phyloP scores from a whole-genome alignment of 2,797 vertebrate species.

The Myotis daubentonii region DNA sequence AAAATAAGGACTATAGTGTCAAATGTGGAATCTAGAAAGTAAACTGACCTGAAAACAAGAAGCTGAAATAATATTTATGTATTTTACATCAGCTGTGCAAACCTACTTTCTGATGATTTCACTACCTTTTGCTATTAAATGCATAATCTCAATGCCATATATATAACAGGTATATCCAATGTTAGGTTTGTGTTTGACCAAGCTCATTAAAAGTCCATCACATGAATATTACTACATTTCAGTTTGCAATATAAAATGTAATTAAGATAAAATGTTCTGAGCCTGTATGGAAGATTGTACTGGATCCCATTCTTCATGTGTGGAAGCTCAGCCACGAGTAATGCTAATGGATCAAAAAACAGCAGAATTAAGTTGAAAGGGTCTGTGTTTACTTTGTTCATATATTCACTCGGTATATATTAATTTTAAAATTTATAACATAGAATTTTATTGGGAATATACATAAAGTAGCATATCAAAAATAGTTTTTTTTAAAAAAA shows the following conservation, averaged over 20 bases:
- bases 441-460: not conserved
- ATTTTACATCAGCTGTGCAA: not conserved
- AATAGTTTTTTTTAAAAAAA: not conserved
- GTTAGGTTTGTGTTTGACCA: not conserved
- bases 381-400: not conserved
- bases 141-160: not conserved
- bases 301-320: not conserved
- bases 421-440: not conserved
- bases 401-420: not conserved
- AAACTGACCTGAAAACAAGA: not conserved
- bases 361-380: not conserved
- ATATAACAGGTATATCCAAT: not conserved
- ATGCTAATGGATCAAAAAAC: not conserved
- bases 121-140: not conserved
- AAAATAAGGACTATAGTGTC: not conserved
- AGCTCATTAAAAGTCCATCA: not conserved
- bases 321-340: not conserved
- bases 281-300: not conserved
- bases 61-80: not conserved
- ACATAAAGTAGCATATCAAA: not conserved
- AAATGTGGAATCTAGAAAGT: not conserved
- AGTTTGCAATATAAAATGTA: not conserved
- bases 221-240: not conserved
- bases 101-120: not conserved
- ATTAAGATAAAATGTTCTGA: conserved; percentile 4